Conservation (phyloP, 1,140 invertebrate genomes). For the Drosophila santomea region DNA sequence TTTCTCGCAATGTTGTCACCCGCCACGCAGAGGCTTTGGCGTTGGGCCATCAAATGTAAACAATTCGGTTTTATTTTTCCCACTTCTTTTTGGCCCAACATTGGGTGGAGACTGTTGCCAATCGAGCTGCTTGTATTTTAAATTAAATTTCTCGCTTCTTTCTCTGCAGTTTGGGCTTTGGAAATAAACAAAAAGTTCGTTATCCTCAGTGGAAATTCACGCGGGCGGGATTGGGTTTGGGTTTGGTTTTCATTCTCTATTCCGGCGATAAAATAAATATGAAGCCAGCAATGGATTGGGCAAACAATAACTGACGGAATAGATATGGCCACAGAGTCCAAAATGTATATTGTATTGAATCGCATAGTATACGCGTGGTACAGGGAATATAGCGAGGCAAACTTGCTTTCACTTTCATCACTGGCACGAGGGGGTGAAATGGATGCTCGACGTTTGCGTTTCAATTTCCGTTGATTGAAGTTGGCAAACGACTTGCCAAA, state of each 20-base stretch:
- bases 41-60: conserved; percentile 44
- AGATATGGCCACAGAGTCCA: conserved; percentile 24
- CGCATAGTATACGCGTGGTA: neutral
- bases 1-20: conserved; percentile 25
- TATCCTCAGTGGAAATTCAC: conserved; percentile 27
- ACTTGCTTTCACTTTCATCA: conserved; percentile 41
- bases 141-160: conserved; percentile 62
- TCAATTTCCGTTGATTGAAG: conserved; percentile 82
- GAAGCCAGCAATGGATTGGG: conserved; percentile 53
- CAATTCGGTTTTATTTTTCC: conserved; percentile 44
- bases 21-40: conserved; percentile 17
- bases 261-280: conserved; percentile 76
- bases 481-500: conserved; percentile 62
- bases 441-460: conserved; percentile 56
- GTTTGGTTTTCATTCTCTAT: conserved; percentile 40
- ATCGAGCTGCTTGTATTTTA: conserved; percentile 70
- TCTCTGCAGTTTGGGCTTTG: conserved; percentile 24
- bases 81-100: conserved; percentile 7
- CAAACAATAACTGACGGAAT: conserved; percentile 43
- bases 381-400: conserved; percentile 11
- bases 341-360: neutral
- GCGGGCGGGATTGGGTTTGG: conserved; percentile 10
- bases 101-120: conserved; percentile 37
- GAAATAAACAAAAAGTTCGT: conserved; percentile 61
- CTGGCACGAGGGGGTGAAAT: conserved; percentile 34